phyloP scores from a whole-genome alignment of 2,797 vertebrate species.

The Sardinella longiceps region DNA sequence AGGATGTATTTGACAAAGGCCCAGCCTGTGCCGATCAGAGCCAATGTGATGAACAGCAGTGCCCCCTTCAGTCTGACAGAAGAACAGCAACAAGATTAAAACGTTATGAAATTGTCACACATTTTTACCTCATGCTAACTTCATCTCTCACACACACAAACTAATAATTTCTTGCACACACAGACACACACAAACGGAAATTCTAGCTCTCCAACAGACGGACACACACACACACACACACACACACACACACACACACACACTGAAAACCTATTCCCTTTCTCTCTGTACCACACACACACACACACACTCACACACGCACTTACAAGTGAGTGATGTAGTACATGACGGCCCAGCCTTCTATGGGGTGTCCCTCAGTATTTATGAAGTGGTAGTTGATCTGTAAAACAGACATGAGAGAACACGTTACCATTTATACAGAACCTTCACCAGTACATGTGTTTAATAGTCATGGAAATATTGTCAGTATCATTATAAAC shows the following conservation, averaged over 20 bases:
- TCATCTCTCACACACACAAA: too few species aligned
- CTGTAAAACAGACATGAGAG: slow-evolving; percentile 59
- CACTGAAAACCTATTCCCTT: too few species aligned
- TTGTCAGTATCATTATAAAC: too few species aligned
- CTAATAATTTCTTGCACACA: too few species aligned
- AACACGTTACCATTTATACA: background rate
- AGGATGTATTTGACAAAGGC: slow-evolving; percentile 86
- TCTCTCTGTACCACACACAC: background rate
- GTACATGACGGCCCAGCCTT: slow-evolving; percentile 85
- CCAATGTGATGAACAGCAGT: slow-evolving; percentile 87
- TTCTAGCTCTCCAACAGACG: too few species aligned
- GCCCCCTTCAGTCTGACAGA: slow-evolving; percentile 81
- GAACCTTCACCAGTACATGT: background rate
- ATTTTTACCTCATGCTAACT: too few species aligned
- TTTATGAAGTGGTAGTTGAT: slow-evolving; percentile 89
- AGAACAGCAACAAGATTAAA: too few species aligned
- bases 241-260: background rate
- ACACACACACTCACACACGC: slow-evolving; percentile 17
- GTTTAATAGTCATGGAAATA: too few species aligned
- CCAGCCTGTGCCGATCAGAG: slow-evolving; percentile 84
- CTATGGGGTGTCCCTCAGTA: slow-evolving; percentile 78
- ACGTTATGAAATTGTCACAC: too few species aligned
- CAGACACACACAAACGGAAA: too few species aligned
- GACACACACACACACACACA: too few species aligned
- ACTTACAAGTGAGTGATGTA: slow-evolving; percentile 83